These are phyloP conservation scores for Molossus alvarezi DNA, from an alignment of 2,797 vertebrate species.

Conservation along the genomic window DNA sequence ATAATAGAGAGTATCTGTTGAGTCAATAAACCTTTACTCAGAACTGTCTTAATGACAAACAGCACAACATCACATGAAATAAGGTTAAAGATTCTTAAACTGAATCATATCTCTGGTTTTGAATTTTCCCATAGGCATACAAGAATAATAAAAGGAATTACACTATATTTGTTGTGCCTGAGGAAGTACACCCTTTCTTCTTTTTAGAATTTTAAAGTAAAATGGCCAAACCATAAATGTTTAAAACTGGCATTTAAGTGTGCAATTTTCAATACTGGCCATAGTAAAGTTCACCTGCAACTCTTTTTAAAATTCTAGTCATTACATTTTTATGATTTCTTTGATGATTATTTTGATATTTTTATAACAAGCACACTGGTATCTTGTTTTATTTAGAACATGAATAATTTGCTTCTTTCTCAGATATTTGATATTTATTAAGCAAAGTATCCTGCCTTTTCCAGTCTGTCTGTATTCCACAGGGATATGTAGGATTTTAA, in stretches of 20 bases:
- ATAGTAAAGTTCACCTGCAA: neutral
- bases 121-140: constrained; percentile 53
- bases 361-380: neutral
- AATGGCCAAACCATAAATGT: neutral
- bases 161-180: constrained; percentile 38
- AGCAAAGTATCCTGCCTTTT: neutral
- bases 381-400: constrained; percentile 59
- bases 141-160: constrained; percentile 64
- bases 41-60: constrained; percentile 75
- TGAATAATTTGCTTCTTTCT: constrained; percentile 18
- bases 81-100: constrained; percentile 77
- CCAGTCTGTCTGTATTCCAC: neutral
- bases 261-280: constrained; percentile 21
- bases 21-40: constrained; percentile 82
- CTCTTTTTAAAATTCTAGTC: neutral
- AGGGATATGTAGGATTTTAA: neutral
- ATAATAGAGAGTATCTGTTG: constrained; percentile 73
- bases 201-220: constrained; percentile 58
- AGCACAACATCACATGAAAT: constrained; percentile 53
- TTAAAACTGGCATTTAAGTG: neutral
- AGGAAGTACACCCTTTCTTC: constrained; percentile 20
- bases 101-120: constrained; percentile 69
- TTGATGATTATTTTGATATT: constrained; percentile 23
- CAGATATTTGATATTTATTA: constrained; percentile 48
- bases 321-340: neutral